A percentile compares a stretch with the other conserved stretches of the same genome.
Evolutionary conservation across 2,888 invertebrate genomes (phyloP).

Genomic region (Parapristionchus giblindavisi): DNA sequence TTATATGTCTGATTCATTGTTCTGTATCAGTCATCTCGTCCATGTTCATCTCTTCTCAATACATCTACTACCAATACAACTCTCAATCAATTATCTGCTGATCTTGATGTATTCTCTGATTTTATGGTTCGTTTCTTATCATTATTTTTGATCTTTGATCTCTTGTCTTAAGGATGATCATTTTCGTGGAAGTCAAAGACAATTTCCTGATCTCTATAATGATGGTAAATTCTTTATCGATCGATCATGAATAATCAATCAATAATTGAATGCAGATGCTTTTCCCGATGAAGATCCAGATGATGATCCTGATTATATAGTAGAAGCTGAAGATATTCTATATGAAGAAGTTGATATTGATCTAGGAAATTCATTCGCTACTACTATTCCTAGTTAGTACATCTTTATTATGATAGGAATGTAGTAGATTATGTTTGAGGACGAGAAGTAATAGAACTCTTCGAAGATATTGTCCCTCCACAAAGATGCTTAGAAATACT

Average conservation of each 20-base stretch:
- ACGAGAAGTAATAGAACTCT: constrained; percentile 1
- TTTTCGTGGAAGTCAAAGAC: no score
- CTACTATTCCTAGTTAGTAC: constrained; percentile 17
- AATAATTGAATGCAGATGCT: not conserved
- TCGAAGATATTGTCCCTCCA: constrained; percentile 17
- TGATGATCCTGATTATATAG: constrained; percentile 22
- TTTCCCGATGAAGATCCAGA: constrained; percentile 12
- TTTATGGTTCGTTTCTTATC: no score
- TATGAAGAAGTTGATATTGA: constrained; percentile 2
- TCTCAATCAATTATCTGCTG: no score
- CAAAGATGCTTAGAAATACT: not conserved
- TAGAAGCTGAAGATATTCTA: constrained; percentile 1
- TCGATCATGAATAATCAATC: not conserved
- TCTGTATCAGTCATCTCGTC: no score
- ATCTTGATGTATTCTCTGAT: no score
- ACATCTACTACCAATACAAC: no score
- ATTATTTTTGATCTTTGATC: no score
- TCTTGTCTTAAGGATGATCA: no score
- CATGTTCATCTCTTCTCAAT: no score
- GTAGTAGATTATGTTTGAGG: not conserved
- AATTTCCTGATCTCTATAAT: no score
- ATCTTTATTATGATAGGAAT: not conserved
- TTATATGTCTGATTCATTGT: no score
- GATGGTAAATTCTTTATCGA: no score
- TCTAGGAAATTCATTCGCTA: not conserved